Conservation (phyloP, 1,140 invertebrate species). For the Sitobion miscanthi region DNA sequence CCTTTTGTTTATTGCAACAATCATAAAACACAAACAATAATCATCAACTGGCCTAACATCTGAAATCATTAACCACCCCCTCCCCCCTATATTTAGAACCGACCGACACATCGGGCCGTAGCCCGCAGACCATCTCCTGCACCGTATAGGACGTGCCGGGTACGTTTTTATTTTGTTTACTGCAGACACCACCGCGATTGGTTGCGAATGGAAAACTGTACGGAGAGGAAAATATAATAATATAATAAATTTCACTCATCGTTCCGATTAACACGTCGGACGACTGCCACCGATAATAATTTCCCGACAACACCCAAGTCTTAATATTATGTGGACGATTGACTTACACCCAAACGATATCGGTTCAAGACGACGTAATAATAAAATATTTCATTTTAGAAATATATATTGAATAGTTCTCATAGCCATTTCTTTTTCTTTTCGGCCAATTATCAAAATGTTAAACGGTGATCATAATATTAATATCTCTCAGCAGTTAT, state of each 20-base stretch:
- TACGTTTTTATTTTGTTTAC: background rate
- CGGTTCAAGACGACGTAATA: background rate
- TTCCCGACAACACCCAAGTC: background rate
- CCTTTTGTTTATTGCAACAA: conserved; percentile 3
- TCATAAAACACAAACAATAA: conserved; percentile 12
- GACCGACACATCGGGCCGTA: background rate
- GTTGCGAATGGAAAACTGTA: background rate
- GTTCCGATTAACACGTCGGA: background rate
- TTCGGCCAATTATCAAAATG: background rate
- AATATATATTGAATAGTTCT: background rate
- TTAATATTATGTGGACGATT: no score
- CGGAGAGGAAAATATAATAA: background rate
- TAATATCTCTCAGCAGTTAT: no score
- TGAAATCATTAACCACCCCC: background rate
- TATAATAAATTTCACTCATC: background rate
- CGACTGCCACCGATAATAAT: background rate
- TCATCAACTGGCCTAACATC: background rate
- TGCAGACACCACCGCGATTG: background rate
- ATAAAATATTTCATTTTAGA: background rate
- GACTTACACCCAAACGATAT: background rate
- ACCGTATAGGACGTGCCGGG: background rate
- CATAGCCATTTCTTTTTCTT: background rate
- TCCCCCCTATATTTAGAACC: background rate
- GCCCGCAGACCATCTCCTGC: background rate
- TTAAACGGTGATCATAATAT: background rate